Percentiles rank a stretch among this genome's conserved stretches.
Evolutionary conservation across 2,797 vertebrate genomes (phyloP).

Genomic region (Steatocranus sp.): DNA sequence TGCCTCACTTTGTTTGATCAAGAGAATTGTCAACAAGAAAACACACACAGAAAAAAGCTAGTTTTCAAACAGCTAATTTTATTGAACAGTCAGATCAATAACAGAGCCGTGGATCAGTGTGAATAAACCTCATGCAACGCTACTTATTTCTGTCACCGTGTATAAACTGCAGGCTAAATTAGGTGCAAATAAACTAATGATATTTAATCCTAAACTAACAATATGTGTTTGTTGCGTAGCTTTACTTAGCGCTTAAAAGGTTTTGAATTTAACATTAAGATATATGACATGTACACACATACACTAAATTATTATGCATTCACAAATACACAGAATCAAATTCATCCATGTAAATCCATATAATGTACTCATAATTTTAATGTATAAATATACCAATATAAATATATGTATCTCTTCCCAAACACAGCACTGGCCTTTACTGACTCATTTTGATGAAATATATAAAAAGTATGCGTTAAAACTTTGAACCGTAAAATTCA

Average conservation of each 20-base stretch:
- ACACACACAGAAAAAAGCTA: background rate
- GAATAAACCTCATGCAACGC: background rate
- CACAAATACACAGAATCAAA: background rate
- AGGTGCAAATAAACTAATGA: background rate
- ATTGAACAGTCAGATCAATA: background rate
- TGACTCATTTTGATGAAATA: background rate
- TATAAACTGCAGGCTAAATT: background rate
- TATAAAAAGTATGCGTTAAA: background rate
- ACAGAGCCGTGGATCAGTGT: background rate
- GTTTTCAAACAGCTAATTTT: background rate
- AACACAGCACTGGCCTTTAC: background rate
- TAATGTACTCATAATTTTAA: background rate
- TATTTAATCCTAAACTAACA: conserved; percentile 2
- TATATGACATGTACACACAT: background rate
- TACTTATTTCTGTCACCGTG: background rate
- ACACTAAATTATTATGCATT: background rate
- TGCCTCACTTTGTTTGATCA: background rate
- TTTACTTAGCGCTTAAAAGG: background rate
- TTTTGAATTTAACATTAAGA: background rate
- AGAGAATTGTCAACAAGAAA: conserved; percentile 22
- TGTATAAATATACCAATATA: background rate
- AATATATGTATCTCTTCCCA: background rate
- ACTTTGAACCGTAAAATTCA: background rate
- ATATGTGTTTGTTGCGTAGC: background rate
- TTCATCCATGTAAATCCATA: conserved; percentile 4